Conservation (phyloP, 2,113 vertebrate species). For the Ptilonorhynchus violaceus region DNA sequence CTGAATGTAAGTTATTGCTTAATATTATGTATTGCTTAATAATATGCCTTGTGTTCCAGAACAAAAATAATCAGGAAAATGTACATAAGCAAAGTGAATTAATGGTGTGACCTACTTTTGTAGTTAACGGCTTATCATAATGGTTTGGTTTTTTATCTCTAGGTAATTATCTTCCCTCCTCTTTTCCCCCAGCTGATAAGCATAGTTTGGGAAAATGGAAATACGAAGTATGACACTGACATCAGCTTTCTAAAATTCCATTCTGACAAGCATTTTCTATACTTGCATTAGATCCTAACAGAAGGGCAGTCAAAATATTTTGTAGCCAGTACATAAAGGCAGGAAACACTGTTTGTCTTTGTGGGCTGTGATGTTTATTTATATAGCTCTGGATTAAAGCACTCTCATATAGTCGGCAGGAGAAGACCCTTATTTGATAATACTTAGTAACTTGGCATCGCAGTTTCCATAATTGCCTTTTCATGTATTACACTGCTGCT, state of each 20-base stretch:
- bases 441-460: not conserved
- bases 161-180: not conserved
- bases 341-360: not conserved
- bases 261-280: not conserved
- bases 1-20: not conserved
- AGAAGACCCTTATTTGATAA: not conserved
- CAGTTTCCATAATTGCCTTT: not conserved
- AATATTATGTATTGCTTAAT: not conserved
- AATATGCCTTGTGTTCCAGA: not conserved
- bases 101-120: not conserved
- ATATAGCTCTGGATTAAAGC: not conserved
- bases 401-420: not conserved
- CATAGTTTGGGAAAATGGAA: not conserved
- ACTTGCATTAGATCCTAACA: not conserved
- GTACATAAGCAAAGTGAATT: not conserved
- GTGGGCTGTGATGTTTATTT: not conserved
- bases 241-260: not conserved
- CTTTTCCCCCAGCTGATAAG: rapidly evolving
- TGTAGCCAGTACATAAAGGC: not conserved
- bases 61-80: not conserved
- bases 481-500: not conserved
- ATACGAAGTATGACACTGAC: not conserved
- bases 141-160: not conserved
- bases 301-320: not conserved
- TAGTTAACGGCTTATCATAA: not conserved